Evolutionary conservation across 2,113 vertebrate species (phyloP), one percentile per base, ranked within the genome.

Genomic region (Myotis davidii): DNA sequence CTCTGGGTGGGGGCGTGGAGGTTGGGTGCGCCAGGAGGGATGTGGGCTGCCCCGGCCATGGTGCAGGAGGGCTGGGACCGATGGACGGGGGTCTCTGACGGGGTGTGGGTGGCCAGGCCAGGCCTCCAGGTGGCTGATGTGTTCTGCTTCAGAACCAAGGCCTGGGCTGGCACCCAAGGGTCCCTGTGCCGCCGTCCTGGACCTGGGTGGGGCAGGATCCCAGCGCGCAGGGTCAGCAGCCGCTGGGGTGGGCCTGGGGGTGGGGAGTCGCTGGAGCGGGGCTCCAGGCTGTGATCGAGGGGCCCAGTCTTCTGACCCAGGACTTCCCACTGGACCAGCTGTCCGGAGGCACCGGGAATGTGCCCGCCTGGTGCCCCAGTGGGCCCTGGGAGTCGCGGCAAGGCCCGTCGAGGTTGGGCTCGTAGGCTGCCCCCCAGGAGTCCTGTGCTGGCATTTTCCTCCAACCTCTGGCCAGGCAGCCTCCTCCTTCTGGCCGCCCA

Each of bases 381-480:
- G 21, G 39, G 73, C 61, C 23, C 9, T 37, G 18, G 54, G 3
- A 2, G 9, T 12, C 3, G 18, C 37, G 32, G 8, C 42, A 9
- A 0, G 27, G 34, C 34, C 2, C 1, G 25, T 32, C 14, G 9
- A 27, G 17, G 14, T 29, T 14, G 48, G 13, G 4, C 9, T 11
- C 0, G n/a, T 4, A 64, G 86, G 42, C 29, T 61, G 0, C 10
- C 2, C 14, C 23, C 0, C 10, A 23, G 4, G 17, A 11, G 50
- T 32, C 20, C 37, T 0, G 9, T 18, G 50, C 42, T 81, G n/a
- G 65, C 9, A 1, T 1, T 61, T 29, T 48, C 0, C 54, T 54
- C 2, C 1, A 0, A 5, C 11, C 16, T 0, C 7, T 20, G 59
- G 20, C 50, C 11, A 21, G 69, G 21, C 29, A 1, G 42, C 25